Conservation (phyloP, 2,888 invertebrate species). For the Eucera pruinosa region DNA sequence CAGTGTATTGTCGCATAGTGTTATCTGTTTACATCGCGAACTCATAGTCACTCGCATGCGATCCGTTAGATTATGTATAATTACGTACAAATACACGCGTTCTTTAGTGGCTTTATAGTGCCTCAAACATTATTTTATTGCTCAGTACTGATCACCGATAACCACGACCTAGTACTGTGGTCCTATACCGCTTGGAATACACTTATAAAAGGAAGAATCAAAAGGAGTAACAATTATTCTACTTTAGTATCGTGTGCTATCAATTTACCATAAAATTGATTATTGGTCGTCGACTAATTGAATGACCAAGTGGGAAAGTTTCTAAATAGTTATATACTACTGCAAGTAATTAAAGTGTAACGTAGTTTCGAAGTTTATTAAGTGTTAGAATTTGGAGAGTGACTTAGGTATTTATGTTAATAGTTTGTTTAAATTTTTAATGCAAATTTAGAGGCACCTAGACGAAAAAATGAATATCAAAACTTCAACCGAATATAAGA, state of each 20-base stretch:
- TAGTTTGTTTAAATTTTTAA: no score
- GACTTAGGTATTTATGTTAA: no score
- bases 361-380: no score
- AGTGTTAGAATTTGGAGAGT: no score
- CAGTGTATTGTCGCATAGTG: conserved; percentile 29
- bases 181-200: conserved; percentile 48
- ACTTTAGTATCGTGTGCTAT: not conserved
- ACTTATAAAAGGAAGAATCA: not conserved
- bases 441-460: no score
- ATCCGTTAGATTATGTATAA: conserved; percentile 29
- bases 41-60: conserved; percentile 50
- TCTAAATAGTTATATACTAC: no score
- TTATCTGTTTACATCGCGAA: conserved; percentile 64
- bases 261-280: not conserved
- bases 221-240: not conserved
- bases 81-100: conserved; percentile 7
- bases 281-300: no score
- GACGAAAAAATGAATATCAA: no score
- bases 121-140: conserved; percentile 23
- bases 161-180: conserved; percentile 43
- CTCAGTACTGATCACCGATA: conserved; percentile 61
- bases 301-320: no score
- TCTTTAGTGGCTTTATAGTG: conserved; percentile 1
- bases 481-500: no score
- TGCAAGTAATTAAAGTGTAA: not conserved